A percentile compares a stretch with the other conserved stretches of the same genome.
phyloP scores from a whole-genome alignment of 2,888 invertebrate genomes.

The Kryphioiulus occultus region DNA sequence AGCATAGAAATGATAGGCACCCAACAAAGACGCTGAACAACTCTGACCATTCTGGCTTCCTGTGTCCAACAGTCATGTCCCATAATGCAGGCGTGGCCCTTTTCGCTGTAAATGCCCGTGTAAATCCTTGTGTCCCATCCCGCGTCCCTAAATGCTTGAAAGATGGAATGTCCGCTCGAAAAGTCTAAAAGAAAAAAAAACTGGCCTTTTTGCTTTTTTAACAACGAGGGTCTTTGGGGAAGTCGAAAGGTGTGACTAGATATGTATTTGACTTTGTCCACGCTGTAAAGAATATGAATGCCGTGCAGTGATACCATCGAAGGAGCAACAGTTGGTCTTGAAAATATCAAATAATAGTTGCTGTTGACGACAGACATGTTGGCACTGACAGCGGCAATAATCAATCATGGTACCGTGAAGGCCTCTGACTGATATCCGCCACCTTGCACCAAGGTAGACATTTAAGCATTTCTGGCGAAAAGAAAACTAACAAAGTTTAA shows the following conservation, averaged over 20 bases:
- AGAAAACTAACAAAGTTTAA: not conserved
- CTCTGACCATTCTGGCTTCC: slow-evolving; percentile 10
- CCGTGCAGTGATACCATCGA: not conserved
- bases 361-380: slow-evolving; percentile 5
- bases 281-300: not conserved
- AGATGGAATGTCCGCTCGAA: slow-evolving; percentile 36
- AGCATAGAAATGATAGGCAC: not conserved
- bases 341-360: not conserved
- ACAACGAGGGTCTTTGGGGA: not conserved
- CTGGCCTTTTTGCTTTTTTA: not conserved
- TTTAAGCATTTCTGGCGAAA: not conserved
- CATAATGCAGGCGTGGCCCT: slow-evolving; percentile 42
- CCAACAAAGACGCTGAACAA: slow-evolving; percentile 36
- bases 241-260: not conserved
- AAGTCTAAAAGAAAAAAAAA: slow-evolving; percentile 29
- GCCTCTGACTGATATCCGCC: not conserved
- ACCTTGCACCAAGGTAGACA: not conserved
- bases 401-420: not conserved
- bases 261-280: not conserved
- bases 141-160: not conserved
- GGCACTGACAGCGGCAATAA: not conserved
- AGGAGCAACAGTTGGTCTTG: not conserved
- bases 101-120: slow-evolving; percentile 26
- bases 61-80: slow-evolving; percentile 27
- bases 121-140: slow-evolving; percentile 6